Base-by-base conservation (phyloP, 1,140 invertebrate species). In the Lasaia peninsularis region DNA sequence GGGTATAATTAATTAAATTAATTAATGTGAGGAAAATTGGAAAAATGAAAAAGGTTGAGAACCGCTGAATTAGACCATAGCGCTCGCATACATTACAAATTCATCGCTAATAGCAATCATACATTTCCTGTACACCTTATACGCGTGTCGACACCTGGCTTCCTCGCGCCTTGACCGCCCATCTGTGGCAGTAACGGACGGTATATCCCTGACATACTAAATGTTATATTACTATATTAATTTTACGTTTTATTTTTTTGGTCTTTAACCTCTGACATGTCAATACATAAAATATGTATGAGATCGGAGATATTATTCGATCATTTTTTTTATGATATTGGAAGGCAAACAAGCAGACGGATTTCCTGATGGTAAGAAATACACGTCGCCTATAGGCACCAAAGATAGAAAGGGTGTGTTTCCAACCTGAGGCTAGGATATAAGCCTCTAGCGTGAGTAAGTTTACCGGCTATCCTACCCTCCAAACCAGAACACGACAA, bases 61-160 rank as follows among this genome's bases (percentile, higher is more conserved):
- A 48, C 10, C 40, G 11, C 24, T 48, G 18, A 48, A 21, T 20
- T 48, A 48, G 40, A 48, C 16, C 40, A 48, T 48, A 48, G 16
- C 18, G 40, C 11, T 48, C 18, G 40, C 40, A 11, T 11, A 48
- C 40, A 21, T 21, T 20, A 48, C 40, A 18, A 48, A 48, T 48
- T 48, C 40, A 48, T 48, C 40, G 40, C 18, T 4, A 48, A 48
- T 48, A 21, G 10, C 18, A 34, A 55, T 55, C 37, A 31, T 28
- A 52, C 55, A 56, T 34, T 56, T 62, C 60, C 60, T 52, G 54
- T 35, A 21, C 34, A 12, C 50, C 60, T 49, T 60, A 60, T 60
- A 52, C 8, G 31, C 6, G 28, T 21, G 18, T 35, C 5, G 40
- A 53, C 51, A 59, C 56, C 56, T 62, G 58, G 56, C 48, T 50